Evolutionary conservation across 2,797 vertebrate species (phyloP), one percentile per base, ranked within the genome.

Genomic region (Chelonia mydas): DNA sequence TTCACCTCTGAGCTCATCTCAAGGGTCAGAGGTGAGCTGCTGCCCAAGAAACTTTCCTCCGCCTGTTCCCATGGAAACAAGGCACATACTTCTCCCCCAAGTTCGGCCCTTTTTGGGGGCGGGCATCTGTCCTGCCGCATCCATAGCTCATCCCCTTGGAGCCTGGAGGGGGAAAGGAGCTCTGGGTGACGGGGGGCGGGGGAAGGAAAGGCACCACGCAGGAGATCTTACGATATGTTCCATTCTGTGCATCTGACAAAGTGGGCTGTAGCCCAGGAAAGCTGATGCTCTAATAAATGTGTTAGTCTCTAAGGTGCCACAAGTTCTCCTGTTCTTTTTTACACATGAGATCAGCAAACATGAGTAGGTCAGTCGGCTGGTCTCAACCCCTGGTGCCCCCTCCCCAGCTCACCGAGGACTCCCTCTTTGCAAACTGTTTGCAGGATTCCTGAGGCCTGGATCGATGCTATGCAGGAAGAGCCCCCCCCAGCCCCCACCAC

Each of bases 21-120:
- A 11, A 4, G 53, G 53, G 33, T 68, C 83, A 90, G 92, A 79
- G 87, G 37, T 19, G 65, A 86, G 33, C 85, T 1, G 0, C 91
- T 89, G 90, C 90, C 91, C 92, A 84, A 47, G 96, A 95, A 97
- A 96, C 92, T 97, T 97, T 96, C 92, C 91, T 96, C 47, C 91
- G 83, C 51, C 4, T 0, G 97, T 97, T 97, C 91, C 97, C 97
- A 96, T 96, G 93, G 97, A 96, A 97, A 97, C 94, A 2, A 86
- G 90, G 82, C 12, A 93, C 94, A 74, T 51, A 87, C 74, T 95
- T 97, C 92, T 91, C 91, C 94, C 47, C 94, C 88, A 89, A 95
- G 51, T 41, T 81, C 33, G 31, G 77, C 76, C 41, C 41, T 9
- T 1, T 1, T 49, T 76, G 72, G 77, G 77, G 31, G 49, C 28